These are phyloP conservation scores for Cyprinodon diabolis DNA, from an alignment of 2,797 vertebrate genomes.

Conservation along the genomic window DNA sequence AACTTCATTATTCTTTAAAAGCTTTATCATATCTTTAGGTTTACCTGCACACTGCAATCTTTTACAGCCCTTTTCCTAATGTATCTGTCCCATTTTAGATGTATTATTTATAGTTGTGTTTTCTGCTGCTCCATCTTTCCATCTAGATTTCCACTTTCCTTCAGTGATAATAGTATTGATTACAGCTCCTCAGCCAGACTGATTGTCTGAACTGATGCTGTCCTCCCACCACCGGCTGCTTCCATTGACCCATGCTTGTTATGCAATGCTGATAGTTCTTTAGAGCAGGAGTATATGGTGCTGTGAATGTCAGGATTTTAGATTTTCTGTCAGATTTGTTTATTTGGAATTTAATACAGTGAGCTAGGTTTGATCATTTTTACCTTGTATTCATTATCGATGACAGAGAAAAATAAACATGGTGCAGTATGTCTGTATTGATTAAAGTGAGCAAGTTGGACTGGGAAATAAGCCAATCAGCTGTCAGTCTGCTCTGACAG, in stretches of 20 bases:
- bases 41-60: not conserved
- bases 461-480: slow-evolving; percentile 33
- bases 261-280: slow-evolving; percentile 11
- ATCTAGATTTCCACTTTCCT: slow-evolving; percentile 22
- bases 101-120: not conserved
- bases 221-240: slow-evolving; percentile 27
- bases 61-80: not conserved
- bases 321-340: slow-evolving; percentile 13
- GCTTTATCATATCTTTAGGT: not conserved
- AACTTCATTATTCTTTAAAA: not conserved
- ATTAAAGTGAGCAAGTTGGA: slow-evolving; percentile 43
- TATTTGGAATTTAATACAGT: slow-evolving; percentile 12
- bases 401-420: slow-evolving; percentile 13
- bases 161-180: slow-evolving; percentile 37
- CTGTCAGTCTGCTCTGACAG: slow-evolving; percentile 55
- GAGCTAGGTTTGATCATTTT: not conserved
- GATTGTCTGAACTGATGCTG: slow-evolving; percentile 15
- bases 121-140: slow-evolving; percentile 3
- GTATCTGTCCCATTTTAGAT: not conserved
- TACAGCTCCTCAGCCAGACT: slow-evolving; percentile 1
- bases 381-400: slow-evolving; percentile 10
- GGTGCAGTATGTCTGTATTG: slow-evolving; percentile 42
- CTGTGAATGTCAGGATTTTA: slow-evolving; percentile 10
- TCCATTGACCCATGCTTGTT: slow-evolving; percentile 20
- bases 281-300: slow-evolving; percentile 4